Evolutionary conservation across 2,797 vertebrate species (phyloP).

Genomic region (Cryptoprocta ferox): DNA sequence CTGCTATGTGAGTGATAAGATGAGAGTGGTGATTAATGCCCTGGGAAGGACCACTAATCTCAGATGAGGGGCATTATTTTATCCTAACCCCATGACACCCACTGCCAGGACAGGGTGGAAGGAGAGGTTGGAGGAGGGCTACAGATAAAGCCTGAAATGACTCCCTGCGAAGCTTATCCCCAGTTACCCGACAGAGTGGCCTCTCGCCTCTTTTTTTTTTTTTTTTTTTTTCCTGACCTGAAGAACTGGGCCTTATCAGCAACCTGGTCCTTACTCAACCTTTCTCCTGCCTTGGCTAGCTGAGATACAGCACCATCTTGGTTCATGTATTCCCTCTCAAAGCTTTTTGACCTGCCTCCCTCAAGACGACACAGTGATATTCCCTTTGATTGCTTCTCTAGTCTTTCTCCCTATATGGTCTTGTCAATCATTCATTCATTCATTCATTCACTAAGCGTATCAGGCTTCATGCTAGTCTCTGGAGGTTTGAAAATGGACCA

Average conservation of each 20-base stretch:
- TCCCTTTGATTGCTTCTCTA: background rate
- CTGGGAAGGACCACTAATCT: background rate
- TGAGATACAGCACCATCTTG: background rate
- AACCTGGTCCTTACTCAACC: background rate
- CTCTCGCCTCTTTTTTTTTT: background rate
- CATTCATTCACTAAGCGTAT: background rate
- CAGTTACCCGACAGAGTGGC: background rate
- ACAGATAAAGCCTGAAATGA: background rate
- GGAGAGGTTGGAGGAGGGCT: background rate
- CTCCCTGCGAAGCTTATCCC: background rate
- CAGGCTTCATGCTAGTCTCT: background rate
- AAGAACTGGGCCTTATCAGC: background rate
- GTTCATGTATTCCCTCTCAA: background rate
- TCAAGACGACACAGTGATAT: background rate
- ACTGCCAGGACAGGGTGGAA: background rate
- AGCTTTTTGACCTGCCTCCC: background rate
- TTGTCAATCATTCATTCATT: background rate
- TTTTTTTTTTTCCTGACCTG: conserved; percentile 12
- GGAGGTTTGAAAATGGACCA: background rate
- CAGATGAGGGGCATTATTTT: background rate
- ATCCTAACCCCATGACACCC: background rate
- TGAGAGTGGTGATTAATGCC: background rate
- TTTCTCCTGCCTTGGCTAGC: background rate
- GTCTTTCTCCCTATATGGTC: background rate
- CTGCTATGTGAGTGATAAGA: background rate